Percentiles rank a stretch among this genome's conserved stretches.
Conservation (phyloP, 1,140 invertebrate genomes). For the Pogonomyrmex barbatus region DNA sequence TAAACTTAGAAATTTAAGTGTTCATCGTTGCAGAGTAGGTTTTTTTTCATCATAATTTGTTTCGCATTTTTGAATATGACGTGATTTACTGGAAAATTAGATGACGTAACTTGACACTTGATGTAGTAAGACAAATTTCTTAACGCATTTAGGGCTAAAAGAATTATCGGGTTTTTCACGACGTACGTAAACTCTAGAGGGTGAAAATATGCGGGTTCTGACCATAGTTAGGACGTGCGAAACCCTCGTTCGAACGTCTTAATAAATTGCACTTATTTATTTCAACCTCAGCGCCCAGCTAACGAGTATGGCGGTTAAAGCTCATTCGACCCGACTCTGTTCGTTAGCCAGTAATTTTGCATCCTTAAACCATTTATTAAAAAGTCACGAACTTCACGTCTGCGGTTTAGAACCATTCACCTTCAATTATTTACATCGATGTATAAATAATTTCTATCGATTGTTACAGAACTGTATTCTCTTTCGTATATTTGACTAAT, state of each 20-base stretch:
- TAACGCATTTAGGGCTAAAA: slow-evolving; percentile 35
- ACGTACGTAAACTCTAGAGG: neutral
- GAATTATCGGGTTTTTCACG: slow-evolving; percentile 36
- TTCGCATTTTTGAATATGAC: neutral
- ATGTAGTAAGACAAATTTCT: slow-evolving; percentile 18
- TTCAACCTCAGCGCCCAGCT: slow-evolving; percentile 53
- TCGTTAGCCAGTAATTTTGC: slow-evolving; percentile 15
- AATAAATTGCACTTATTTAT: slow-evolving; percentile 71
- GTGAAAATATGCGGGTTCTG: slow-evolving; percentile 19
- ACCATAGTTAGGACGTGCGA: slow-evolving; percentile 22
- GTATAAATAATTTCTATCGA: neutral
- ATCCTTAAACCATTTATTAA: slow-evolving; percentile 34
- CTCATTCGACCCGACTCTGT: neutral
- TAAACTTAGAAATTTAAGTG: slow-evolving; percentile 8
- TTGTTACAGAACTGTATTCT: neutral
- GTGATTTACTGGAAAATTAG: slow-evolving; percentile 9
- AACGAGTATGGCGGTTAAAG: slow-evolving; percentile 57
- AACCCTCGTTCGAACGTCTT: slow-evolving; percentile 50
- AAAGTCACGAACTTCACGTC: slow-evolving; percentile 21
- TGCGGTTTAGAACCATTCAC: neutral
- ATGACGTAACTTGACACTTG: neutral
- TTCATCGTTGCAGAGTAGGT: neutral
- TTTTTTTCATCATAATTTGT: neutral
- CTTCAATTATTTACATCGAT: slow-evolving; percentile 12
- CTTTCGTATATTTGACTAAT: neutral